These are phyloP conservation scores for Drosophila rellima DNA, from an alignment of 2,888 invertebrate genomes.

Conservation along the genomic window DNA sequence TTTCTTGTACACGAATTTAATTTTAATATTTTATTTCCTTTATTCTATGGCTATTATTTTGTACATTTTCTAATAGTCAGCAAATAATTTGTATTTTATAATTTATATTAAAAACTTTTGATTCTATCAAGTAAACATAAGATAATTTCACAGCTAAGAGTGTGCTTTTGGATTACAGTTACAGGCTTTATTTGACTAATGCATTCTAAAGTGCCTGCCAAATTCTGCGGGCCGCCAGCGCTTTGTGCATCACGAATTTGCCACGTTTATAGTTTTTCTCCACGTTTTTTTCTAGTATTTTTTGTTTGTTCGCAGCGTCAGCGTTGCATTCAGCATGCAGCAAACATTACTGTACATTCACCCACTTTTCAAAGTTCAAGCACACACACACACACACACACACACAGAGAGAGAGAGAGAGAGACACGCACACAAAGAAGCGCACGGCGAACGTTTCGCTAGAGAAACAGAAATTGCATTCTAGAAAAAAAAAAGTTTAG, in stretches of 20 bases:
- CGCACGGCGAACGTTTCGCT: conserved; percentile 54
- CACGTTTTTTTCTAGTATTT: conserved; percentile 4
- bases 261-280: conserved; percentile 48
- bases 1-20: background rate
- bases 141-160: background rate
- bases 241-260: conserved; percentile 75
- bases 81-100: no score
- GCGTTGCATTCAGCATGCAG: conserved; percentile 72
- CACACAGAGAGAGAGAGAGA: conserved; percentile 49
- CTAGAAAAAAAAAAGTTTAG: conserved; percentile 56
- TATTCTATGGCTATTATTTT: background rate
- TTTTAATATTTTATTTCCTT: no score
- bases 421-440: conserved; percentile 40
- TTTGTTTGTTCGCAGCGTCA: conserved; percentile 33
- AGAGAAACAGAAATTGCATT: conserved; percentile 78
- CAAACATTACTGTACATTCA: conserved; percentile 86
- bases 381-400: conserved; percentile 60
- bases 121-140: no score
- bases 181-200: conserved; percentile 28
- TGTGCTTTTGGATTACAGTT: background rate
- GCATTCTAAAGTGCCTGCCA: conserved; percentile 41
- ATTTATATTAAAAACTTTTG: no score
- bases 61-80: no score
- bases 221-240: conserved; percentile 58
- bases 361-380: conserved; percentile 84